A percentile compares a stretch with the other conserved stretches of the same genome.
These are phyloP conservation scores for Tympanoctomys barrerae DNA, from an alignment of 2,797 vertebrate species.

Conservation along the genomic window DNA sequence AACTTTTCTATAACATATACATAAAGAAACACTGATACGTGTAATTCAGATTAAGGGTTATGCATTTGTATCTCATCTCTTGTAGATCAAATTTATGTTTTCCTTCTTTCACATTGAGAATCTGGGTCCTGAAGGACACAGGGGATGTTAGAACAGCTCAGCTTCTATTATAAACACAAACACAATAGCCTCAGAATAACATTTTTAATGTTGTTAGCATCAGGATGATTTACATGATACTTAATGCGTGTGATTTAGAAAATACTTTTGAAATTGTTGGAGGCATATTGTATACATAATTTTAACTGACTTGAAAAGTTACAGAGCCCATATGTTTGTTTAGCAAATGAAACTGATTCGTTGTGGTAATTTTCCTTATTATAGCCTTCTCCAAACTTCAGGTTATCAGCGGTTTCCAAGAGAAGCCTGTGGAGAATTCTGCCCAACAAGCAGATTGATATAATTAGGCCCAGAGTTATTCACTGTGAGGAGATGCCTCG, in stretches of 20 bases:
- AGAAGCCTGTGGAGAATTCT: slow-evolving; percentile 57
- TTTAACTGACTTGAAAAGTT: slow-evolving; percentile 58
- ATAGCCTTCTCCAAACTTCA: background rate
- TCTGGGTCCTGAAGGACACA: slow-evolving; percentile 47
- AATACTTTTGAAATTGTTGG: slow-evolving; percentile 31
- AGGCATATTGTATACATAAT: background rate
- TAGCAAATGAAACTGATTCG: slow-evolving; percentile 4
- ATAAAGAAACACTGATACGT: slow-evolving; percentile 6
- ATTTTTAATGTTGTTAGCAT: background rate
- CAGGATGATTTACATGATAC: background rate
- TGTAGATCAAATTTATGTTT: background rate
- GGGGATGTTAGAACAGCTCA: background rate
- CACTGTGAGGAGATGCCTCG: background rate
- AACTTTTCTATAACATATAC: background rate
- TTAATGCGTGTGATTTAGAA: slow-evolving; percentile 39
- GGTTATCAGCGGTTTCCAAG: slow-evolving; percentile 50
- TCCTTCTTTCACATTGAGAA: background rate
- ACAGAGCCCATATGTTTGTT: background rate
- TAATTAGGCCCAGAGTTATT: slow-evolving; percentile 63
- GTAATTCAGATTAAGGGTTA: background rate
- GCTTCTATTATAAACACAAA: background rate
- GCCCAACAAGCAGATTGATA: background rate
- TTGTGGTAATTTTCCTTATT: background rate
- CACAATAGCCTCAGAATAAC: background rate
- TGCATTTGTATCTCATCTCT: background rate